Evolutionary conservation across 2,113 vertebrate species (phyloP).

Genomic region (Falcunculus frontatus): DNA sequence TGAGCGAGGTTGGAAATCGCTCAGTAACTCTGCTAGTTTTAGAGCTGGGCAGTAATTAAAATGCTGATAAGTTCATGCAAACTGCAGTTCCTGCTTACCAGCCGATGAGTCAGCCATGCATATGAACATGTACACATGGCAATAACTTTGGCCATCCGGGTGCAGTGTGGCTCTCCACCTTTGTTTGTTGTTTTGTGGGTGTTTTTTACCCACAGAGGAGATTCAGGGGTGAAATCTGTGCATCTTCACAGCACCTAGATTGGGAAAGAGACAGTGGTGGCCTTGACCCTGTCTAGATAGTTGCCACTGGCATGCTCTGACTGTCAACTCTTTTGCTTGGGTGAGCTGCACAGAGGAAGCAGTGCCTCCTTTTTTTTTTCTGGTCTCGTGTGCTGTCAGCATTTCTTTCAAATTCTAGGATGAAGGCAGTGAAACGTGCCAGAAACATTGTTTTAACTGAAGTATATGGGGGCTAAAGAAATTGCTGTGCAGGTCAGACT

Average conservation of each 20-base stretch:
- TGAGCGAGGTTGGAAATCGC: neutral
- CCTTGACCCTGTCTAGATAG: neutral
- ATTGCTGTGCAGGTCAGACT: neutral
- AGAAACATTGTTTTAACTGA: neutral
- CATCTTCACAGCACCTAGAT: neutral
- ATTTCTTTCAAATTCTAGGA: neutral
- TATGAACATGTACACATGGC: neutral
- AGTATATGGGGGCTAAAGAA: neutral
- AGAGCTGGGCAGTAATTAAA: neutral
- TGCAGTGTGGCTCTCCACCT: neutral
- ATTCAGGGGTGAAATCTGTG: neutral
- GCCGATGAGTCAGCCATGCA: neutral
- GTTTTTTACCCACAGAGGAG: neutral
- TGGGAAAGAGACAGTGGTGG: neutral
- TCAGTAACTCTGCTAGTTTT: neutral
- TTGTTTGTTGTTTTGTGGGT: neutral
- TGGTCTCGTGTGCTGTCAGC: neutral
- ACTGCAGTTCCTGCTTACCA: neutral
- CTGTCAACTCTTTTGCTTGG: neutral
- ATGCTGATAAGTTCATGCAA: neutral
- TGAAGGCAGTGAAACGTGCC: neutral
- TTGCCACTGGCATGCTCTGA: neutral
- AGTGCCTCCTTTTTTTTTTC: neutral
- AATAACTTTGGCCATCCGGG: neutral
- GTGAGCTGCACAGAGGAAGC: neutral